phyloP scores from a whole-genome alignment of 2,797 vertebrate species.

The Silurus aristotelis region DNA sequence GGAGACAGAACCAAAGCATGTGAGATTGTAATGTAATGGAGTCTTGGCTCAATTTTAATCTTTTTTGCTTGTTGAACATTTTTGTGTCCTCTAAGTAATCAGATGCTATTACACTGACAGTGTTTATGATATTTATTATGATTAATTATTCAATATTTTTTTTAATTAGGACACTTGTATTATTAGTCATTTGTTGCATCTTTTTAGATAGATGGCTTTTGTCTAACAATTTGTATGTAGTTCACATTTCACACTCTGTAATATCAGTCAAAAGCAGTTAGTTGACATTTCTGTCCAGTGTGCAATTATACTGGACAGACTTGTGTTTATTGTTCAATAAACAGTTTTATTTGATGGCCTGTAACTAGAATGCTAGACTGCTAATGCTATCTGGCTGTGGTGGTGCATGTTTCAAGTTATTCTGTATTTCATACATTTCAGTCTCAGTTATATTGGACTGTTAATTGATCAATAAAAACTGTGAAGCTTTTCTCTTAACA shows the following conservation, averaged over 20 bases:
- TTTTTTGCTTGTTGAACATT: not conserved
- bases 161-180: not conserved
- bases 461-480: conserved; percentile 33
- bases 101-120: too few relatives aligned
- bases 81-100: too few relatives aligned
- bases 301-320: not conserved
- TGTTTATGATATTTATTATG: not conserved
- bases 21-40: not conserved
- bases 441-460: conserved; percentile 19
- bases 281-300: not conserved
- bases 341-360: not conserved
- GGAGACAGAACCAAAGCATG: not conserved
- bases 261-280: not conserved
- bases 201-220: not conserved
- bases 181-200: not conserved
- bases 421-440: not conserved
- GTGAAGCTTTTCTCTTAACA: conserved; percentile 42
- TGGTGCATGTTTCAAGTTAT: conserved; percentile 8
- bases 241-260: not conserved
- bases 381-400: not conserved
- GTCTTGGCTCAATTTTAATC: not conserved
- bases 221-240: not conserved
- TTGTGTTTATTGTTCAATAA: not conserved
- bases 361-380: not conserved
- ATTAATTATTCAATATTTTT: too few relatives aligned